Percentiles rank a stretch among this genome's conserved stretches.
Evolutionary conservation across 2,888 invertebrate genomes (phyloP).

Genomic region (Lissocephala sabroskyi): DNA sequence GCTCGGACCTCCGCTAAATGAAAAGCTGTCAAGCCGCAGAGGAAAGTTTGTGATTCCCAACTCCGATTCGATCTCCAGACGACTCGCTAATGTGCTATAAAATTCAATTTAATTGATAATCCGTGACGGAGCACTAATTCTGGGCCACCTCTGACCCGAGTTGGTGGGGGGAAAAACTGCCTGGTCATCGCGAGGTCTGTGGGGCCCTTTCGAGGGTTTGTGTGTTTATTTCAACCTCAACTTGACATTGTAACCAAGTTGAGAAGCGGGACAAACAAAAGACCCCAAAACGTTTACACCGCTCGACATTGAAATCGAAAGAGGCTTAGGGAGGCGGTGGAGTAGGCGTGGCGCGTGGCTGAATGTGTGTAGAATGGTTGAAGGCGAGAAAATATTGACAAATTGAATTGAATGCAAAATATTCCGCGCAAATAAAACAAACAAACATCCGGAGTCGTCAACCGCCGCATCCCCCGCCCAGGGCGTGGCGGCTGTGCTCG

Average conservation of each 20-base stretch:
- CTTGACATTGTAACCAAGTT: slow-evolving; percentile 2
- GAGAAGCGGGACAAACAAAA: background rate
- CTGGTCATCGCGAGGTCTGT: too few relatives aligned
- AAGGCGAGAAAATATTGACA: slow-evolving; percentile 41
- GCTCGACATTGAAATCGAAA: slow-evolving; percentile 42
- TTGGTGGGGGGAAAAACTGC: too few relatives aligned
- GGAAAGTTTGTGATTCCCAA: too few relatives aligned
- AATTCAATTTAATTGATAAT: too few relatives aligned
- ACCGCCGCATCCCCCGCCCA: background rate
- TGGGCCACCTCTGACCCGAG: too few relatives aligned
- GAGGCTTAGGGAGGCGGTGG: slow-evolving; percentile 18
- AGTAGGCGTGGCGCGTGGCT: slow-evolving; percentile 1
- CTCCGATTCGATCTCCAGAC: too few relatives aligned
- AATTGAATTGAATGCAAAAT: slow-evolving; percentile 42
- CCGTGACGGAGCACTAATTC: too few relatives aligned
- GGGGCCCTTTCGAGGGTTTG: too few relatives aligned
- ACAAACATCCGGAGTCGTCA: background rate
- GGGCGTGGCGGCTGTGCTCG: background rate
- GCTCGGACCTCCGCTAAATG: too few relatives aligned
- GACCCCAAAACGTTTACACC: slow-evolving; percentile 22
- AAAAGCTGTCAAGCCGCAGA: too few relatives aligned
- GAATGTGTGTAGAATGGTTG: slow-evolving; percentile 46
- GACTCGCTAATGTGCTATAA: too few relatives aligned
- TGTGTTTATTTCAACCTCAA: slow-evolving; percentile 2
- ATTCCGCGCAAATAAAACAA: slow-evolving; percentile 35